These are phyloP conservation scores for Pandemis corylana DNA, from an alignment of 2,888 invertebrate genomes.

Conservation along the genomic window DNA sequence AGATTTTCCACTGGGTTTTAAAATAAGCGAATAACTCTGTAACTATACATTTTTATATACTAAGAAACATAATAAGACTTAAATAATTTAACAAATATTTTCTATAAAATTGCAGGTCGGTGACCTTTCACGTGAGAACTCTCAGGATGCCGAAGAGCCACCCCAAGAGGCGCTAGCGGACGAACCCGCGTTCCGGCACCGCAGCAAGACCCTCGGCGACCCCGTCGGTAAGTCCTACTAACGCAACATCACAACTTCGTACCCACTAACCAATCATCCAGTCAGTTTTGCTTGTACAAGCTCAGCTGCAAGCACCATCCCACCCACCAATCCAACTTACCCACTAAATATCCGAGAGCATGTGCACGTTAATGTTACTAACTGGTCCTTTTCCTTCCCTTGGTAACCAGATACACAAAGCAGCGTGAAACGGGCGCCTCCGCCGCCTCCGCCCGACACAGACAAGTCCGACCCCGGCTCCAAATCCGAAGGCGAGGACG, in stretches of 20 bases:
- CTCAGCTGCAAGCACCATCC: not conserved
- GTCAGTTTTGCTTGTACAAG: not conserved
- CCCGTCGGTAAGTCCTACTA: constrained; percentile 86
- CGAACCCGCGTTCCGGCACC: constrained; percentile 87
- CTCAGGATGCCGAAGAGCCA: constrained; percentile 88
- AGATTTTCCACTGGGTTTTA: too few species aligned
- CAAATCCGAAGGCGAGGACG: constrained; percentile 95
- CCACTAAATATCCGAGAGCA: constrained; percentile 13
- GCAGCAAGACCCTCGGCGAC: constrained; percentile 97
- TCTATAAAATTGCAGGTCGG: constrained; percentile 77
- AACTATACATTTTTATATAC: too few species aligned
- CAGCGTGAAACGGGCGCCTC: constrained; percentile 57
- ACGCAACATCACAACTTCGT: not conserved
- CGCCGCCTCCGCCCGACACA: constrained; percentile 72
- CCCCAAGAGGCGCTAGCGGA: constrained; percentile 64
- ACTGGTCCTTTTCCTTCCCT: constrained; percentile 30
- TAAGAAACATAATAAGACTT: too few species aligned
- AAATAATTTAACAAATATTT: not conserved
- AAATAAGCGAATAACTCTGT: too few species aligned
- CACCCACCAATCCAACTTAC: not conserved
- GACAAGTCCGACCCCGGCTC: constrained; percentile 88
- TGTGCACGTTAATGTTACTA: constrained; percentile 42
- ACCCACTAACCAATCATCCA: not conserved
- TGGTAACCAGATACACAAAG: constrained; percentile 51
- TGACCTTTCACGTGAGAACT: constrained; percentile 88